Evolutionary conservation across 2,113 vertebrate genomes (phyloP).

Genomic region (Hoplias malabaricus): DNA sequence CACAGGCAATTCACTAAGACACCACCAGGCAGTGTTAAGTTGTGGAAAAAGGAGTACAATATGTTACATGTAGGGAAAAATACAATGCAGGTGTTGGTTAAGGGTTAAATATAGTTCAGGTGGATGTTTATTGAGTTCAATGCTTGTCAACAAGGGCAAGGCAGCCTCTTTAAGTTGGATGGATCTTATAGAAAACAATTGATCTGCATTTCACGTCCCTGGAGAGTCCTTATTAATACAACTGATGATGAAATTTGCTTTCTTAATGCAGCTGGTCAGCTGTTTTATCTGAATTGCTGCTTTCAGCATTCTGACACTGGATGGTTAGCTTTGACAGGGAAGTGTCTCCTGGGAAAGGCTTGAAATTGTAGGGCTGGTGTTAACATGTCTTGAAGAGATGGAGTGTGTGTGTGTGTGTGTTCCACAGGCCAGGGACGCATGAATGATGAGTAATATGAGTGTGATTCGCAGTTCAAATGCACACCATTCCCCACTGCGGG

Average conservation of each 20-base stretch:
- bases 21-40: no score
- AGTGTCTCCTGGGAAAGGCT: constrained; percentile 17
- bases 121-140: no score
- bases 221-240: constrained; percentile 29
- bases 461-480: constrained; percentile 63
- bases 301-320: constrained; percentile 15
- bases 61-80: no score
- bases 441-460: constrained; percentile 70
- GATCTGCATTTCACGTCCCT: constrained; percentile 27
- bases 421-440: constrained; percentile 51
- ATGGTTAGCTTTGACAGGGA: constrained; percentile 41
- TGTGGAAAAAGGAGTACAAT: no score
- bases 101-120: no score
- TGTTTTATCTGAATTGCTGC: constrained; percentile 31
- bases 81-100: no score
- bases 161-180: not conserved
- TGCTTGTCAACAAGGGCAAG: not conserved
- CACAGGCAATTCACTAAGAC: no score
- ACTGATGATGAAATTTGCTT: constrained; percentile 20
- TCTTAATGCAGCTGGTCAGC: constrained; percentile 22
- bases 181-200: constrained; percentile 4
- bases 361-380: constrained; percentile 40
- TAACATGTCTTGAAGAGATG: constrained; percentile 30
- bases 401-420: constrained; percentile 16
- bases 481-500: constrained; percentile 54